Evolutionary conservation across 2,113 vertebrate genomes (phyloP).

Genomic region (Maccullochella peelii): DNA sequence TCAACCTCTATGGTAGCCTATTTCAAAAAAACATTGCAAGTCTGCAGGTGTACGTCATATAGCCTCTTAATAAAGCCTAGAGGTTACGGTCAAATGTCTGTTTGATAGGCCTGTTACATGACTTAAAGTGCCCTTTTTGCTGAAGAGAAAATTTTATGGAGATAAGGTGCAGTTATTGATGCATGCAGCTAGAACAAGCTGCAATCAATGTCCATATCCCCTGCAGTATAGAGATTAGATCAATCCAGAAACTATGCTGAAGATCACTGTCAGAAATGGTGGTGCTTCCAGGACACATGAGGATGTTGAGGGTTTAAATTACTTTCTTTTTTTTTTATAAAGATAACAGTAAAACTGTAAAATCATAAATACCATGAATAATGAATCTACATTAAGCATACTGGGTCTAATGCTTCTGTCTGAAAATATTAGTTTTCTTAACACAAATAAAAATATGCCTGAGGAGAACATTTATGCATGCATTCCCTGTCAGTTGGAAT

Average conservation of each 20-base stretch:
- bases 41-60: background rate
- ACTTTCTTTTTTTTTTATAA: too few relatives aligned
- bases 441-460: background rate
- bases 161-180: conserved; percentile 16
- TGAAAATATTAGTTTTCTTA: background rate
- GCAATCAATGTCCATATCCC: conserved; percentile 29
- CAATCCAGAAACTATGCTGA: conserved; percentile 11
- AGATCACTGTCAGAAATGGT: conserved; percentile 19
- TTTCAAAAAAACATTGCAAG: background rate
- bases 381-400: background rate
- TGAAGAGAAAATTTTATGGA: background rate
- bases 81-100: background rate
- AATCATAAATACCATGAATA: background rate
- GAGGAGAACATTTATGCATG: too few relatives aligned
- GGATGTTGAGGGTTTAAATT: background rate
- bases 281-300: background rate
- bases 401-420: background rate
- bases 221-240: background rate
- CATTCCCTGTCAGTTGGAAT: background rate
- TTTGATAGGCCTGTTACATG: background rate
- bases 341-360: too few relatives aligned
- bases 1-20: background rate
- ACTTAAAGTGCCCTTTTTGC: background rate
- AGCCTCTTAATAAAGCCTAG: background rate
- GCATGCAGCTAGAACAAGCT: conserved; percentile 2